A percentile compares a stretch with the other conserved stretches of the same genome.
These are phyloP conservation scores for Erebia ligea DNA, from an alignment of 2,888 invertebrate genomes.

Conservation along the genomic window DNA sequence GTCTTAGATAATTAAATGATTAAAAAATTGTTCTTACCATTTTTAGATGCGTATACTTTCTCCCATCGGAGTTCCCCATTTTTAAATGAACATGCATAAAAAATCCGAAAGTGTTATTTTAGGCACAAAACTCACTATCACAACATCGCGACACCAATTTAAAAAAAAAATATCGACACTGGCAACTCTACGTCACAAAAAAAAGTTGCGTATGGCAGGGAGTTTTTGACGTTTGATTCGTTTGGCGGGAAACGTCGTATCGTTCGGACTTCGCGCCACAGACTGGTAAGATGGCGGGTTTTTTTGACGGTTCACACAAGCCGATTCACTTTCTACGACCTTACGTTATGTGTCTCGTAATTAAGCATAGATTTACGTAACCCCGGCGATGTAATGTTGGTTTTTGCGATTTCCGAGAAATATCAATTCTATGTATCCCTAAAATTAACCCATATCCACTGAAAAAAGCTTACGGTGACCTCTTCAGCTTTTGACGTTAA, in stretches of 20 bases:
- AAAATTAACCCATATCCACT: neutral
- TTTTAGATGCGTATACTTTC: slow-evolving; percentile 61
- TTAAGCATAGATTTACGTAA: slow-evolving; percentile 81
- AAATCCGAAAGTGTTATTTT: slow-evolving; percentile 55
- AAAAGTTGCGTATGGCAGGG: slow-evolving; percentile 62
- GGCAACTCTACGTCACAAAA: slow-evolving; percentile 55
- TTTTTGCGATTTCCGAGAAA: slow-evolving; percentile 64
- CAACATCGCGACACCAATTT: slow-evolving; percentile 54
- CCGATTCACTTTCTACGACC: slow-evolving; percentile 83
- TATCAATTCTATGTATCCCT: slow-evolving; percentile 37
- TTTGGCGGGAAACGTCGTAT: slow-evolving; percentile 75
- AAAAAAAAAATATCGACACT: slow-evolving; percentile 54
- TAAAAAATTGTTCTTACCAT: slow-evolving; percentile 65
- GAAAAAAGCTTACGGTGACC: neutral
- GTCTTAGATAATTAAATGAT: slow-evolving; percentile 2
- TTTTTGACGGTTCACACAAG: slow-evolving; percentile 82
- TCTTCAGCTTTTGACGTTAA: neutral
- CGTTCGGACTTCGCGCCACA: slow-evolving; percentile 73
- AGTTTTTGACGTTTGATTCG: slow-evolving; percentile 53
- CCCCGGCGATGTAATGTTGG: slow-evolving; percentile 69
- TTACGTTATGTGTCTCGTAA: slow-evolving; percentile 80
- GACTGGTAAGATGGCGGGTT: slow-evolving; percentile 81
- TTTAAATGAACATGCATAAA: slow-evolving; percentile 50
- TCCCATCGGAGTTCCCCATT: slow-evolving; percentile 72
- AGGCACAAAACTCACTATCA: slow-evolving; percentile 73